Evolutionary conservation across 2,888 invertebrate genomes (phyloP).

Genomic region (Cephus sareptanus): DNA sequence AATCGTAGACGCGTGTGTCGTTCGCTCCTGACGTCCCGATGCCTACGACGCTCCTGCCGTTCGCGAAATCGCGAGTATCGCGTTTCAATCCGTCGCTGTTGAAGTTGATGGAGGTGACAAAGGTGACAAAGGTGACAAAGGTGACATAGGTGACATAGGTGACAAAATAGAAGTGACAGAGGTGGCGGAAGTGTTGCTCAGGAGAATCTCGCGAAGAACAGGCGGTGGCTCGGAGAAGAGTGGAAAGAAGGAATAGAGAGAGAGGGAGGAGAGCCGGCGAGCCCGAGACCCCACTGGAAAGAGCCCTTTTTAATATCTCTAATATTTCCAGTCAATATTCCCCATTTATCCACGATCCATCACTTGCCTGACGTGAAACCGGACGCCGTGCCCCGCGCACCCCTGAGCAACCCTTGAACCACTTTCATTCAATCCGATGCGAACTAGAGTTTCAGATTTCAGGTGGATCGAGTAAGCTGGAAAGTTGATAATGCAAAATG

Average conservation of each 20-base stretch:
- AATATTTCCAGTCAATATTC: constrained; percentile 54
- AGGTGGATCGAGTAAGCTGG: too few species aligned
- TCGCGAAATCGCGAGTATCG: constrained; percentile 19
- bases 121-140: background rate
- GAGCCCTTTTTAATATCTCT: constrained; percentile 52
- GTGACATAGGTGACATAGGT: background rate
- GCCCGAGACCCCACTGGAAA: too few species aligned
- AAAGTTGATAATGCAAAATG: too few species aligned
- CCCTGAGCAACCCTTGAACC: too few species aligned
- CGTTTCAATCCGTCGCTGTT: constrained; percentile 25
- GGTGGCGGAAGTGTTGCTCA: background rate
- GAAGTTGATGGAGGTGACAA: background rate
- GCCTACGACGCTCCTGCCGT: background rate
- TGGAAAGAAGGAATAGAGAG: background rate
- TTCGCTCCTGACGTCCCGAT: background rate
- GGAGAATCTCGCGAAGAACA: background rate
- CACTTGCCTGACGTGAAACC: constrained; percentile 49
- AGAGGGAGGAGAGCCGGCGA: background rate
- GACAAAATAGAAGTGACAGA: too few species aligned
- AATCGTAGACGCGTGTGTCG: too few species aligned
- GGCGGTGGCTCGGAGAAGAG: background rate
- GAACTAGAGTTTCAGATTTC: too few species aligned
- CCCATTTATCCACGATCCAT: constrained; percentile 53
- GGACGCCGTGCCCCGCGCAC: constrained; percentile 31
- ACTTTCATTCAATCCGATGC: too few species aligned